Base-by-base conservation (phyloP, 2,888 invertebrate species). In the Neocrepidodera transversa region DNA sequence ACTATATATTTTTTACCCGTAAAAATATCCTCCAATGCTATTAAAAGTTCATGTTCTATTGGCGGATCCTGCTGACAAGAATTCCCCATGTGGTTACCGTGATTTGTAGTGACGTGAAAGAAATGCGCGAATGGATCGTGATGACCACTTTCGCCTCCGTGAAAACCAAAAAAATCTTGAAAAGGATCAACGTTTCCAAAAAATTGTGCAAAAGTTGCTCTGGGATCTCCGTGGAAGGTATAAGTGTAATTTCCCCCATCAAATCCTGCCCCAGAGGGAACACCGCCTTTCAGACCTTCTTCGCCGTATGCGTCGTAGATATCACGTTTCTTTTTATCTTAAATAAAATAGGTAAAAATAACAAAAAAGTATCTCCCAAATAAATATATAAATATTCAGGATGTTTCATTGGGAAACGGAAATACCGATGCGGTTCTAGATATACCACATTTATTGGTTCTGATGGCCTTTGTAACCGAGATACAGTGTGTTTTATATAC, bases 181-280 rank as follows among this genome's bases (percentile, higher is more conserved):
- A 95, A 98, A 1, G 97, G 97, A 78, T 93, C 92, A 23, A 92
- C 87, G 0, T 92, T 92, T 1, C 95, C 94, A 78, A 98, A 98
- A 84, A 97, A 97, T 80, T 96, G 95, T 0, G 93, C 92, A 79
- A 98, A 98, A 11, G 97, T 97, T 28, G 95, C 95, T 66, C 91
- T 84, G 4, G 97, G 95, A 81, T 98, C 97, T 0, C 95, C 95
- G 75, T 95, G 94, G 86, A 90, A 97, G 23, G 89, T 86, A 82
- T 95, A 96, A 51, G 88, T 85, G 81, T 85, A 90, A 54, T 85
- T 85, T 1, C 43, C 17, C 47, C 85, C 84, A 2, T 85, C 85
- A 51, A 82, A 82, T 10, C 56, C 65, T 0, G 53, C 54, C 10
- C 30, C 76, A 11, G 86, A 83, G 68, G 71, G 68, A 13, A 84